Evolutionary conservation across 1,140 invertebrate species (phyloP), one percentile per base, ranked within the genome.

Genomic region (Harlomillsia oculata): DNA sequence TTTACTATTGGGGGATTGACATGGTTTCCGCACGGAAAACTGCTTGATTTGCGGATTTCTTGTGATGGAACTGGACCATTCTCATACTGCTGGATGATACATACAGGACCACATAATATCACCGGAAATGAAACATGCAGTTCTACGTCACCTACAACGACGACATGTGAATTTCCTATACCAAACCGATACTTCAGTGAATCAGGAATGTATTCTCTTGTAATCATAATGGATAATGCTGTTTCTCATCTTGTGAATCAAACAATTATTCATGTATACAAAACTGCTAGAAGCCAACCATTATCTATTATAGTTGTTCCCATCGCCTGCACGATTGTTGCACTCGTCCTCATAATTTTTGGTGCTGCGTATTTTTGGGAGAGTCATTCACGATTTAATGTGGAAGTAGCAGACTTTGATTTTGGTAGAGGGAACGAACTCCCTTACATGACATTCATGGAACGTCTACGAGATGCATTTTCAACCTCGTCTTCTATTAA

Each of bases 401-500:
- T 90, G 16, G 87, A 91, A 75, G 86, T 89, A 2, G 87, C 87
- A 0, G 83, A 90, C 68, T 90, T 91, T 67, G 85, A 91, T 71
- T 91, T 90, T 69, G 84, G 85, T 1, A 80, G 86, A 62, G 79
- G 79, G 69, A 76, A 79, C 9, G 83, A 89, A 56, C 76, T 87
- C 70, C 86, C 88, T 60, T 89, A 89, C 66, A 89, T 88, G 74
- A 87, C 85, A 21, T 89, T 91, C 67, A 75, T 76, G 5, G 85
- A 89, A 66, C 75, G 87, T 39, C 74, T 90, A 2, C 72, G 80
- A 25, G 86, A 88, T 60, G 85, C 84, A n/a, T 78, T 90, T 18
- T 53, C 43, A 20, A 36, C 32, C 2, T 40, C 41, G n/a, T 32
- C 16, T 26, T 11, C 11, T 20, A 45, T 13, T 45, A 25, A 26